Evolutionary conservation across 2,113 vertebrate species (phyloP), one percentile per base, ranked within the genome.

Genomic region (Sceloporus undulatus): DNA sequence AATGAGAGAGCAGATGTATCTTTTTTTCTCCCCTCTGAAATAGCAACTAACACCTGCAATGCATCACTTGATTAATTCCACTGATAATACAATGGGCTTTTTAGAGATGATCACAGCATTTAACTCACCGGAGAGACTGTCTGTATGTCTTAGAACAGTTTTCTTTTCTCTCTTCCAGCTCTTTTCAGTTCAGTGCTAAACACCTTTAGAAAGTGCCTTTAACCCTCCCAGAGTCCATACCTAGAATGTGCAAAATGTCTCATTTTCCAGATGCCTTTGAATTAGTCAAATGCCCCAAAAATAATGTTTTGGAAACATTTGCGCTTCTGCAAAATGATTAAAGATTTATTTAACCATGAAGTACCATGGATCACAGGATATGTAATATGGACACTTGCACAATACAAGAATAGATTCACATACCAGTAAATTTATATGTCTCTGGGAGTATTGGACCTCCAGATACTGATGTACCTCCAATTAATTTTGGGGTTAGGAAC

Each of bases 41-140:
- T 81, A 82, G 40, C 18, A 77, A 73, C 38, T 90, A 88, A 89
- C 9, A 90, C 66, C 75, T 90, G 86, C 85, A 87, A 74, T 90
- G 77, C 5, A 80, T 75, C 0, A 2, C 42, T 75, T 84, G 25
- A 90, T 87, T 92, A 91, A 91, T 91, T 92, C 86, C 89, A 48
- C 77, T 78, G 75, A 84, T 89, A 94, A 88, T 71, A 85, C 25
- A 79, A 73, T 74, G 27, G 68, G 40, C 86, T 62, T 79, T 71
- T 8, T 0, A 85, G 71, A 77, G 83, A 56, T 52, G 75, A 87
- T 83, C 80, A 48, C 84, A 87, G 91, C 74, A 85, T 87, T 92
- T 80, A 59, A 73, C 42, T 88, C 59, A 79, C 80, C 7, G 7
- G 56, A 78, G 77, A 29, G 29, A 66, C 19, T 70, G 54, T 88